A percentile compares a stretch with the other conserved stretches of the same genome.
These are phyloP conservation scores for Pelochelys cantorii DNA, from an alignment of 2,797 vertebrate species.

Conservation along the genomic window DNA sequence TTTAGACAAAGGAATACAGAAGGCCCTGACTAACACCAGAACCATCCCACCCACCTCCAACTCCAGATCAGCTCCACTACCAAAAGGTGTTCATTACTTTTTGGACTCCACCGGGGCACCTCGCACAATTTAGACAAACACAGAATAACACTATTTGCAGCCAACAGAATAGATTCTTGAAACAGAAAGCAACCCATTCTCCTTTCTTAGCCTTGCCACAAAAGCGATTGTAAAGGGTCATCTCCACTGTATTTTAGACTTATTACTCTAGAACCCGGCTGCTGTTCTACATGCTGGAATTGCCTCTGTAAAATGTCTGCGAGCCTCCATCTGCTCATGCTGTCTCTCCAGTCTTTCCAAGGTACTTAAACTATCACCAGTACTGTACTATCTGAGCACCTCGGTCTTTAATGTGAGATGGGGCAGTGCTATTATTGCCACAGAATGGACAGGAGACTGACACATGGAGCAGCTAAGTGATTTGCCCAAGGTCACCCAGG, in stretches of 20 bases:
- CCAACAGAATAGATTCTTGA: background rate
- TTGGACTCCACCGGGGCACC: background rate
- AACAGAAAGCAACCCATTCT: fast-evolving
- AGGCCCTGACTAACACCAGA: constrained; percentile 35
- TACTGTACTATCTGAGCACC: background rate
- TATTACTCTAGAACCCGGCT: fast-evolving
- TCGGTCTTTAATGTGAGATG: background rate
- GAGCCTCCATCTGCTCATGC: background rate
- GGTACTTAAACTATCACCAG: background rate
- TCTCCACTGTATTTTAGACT: background rate
- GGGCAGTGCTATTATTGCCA: background rate
- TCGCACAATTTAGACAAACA: background rate
- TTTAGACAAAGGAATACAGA: constrained; percentile 60
- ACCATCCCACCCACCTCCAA: background rate
- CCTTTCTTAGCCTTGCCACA: fast-evolving
- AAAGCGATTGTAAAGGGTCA: background rate
- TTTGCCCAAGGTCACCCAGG: background rate
- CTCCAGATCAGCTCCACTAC: constrained; percentile 17
- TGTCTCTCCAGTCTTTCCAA: background rate
- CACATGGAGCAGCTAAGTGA: background rate
- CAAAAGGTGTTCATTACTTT: constrained; percentile 15
- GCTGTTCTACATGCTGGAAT: background rate
- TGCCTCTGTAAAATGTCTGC: background rate
- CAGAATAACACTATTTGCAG: background rate
- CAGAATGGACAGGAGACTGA: background rate